Conservation (phyloP, 2,888 invertebrate species). For the Parthenolecanium corni region DNA sequence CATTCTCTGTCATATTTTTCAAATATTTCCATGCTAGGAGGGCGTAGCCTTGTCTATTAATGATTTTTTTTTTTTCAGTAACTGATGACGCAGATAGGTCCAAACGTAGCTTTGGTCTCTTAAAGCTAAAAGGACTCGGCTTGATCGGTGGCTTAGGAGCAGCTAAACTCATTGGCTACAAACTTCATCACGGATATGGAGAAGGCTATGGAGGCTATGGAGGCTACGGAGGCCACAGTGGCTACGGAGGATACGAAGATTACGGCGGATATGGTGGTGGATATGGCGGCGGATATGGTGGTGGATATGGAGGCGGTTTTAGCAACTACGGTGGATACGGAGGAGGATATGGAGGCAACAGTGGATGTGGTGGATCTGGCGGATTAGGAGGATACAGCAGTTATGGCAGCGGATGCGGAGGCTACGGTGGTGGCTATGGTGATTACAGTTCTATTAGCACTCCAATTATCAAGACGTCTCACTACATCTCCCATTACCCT, state of each 20-base stretch:
- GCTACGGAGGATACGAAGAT: constrained; percentile 38
- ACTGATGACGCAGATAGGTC: not conserved
- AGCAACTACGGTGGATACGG: constrained; percentile 35
- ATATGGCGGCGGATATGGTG: constrained; percentile 35
- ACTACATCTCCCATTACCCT: not conserved
- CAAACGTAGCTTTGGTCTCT: not conserved
- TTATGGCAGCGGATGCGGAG: constrained; percentile 31
- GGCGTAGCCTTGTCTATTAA: no score
- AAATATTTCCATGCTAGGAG: no score
- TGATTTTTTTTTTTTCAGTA: no score
- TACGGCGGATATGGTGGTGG: constrained; percentile 37
- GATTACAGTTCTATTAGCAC: constrained; percentile 14
- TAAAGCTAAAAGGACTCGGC: not conserved
- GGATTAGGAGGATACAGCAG: constrained; percentile 34
- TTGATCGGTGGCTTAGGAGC: constrained; percentile 9
- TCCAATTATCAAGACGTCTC: not conserved
- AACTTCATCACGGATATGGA: not conserved
- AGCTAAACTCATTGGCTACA: constrained; percentile 8
- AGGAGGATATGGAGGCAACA: constrained; percentile 33
- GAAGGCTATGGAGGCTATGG: not conserved
- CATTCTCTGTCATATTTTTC: no score
- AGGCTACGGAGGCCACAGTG: not conserved
- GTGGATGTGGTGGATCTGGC: constrained; percentile 33
- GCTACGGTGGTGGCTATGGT: constrained; percentile 33
- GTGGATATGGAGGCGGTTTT: constrained; percentile 32